Evolutionary conservation across 2,797 vertebrate genomes (phyloP).

Genomic region (Sternotherus odoratus): DNA sequence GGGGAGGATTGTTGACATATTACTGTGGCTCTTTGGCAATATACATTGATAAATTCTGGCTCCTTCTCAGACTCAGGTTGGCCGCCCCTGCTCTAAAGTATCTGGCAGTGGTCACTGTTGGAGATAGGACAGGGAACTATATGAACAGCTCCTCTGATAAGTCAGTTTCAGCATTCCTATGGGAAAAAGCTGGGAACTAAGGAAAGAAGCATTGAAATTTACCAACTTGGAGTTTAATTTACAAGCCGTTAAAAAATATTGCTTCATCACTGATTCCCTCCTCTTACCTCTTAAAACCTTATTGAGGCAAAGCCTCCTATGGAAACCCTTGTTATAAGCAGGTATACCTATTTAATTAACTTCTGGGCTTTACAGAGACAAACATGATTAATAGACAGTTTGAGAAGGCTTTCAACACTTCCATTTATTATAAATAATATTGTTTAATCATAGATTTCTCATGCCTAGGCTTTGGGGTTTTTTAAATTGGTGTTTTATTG

Average conservation of each 20-base stretch:
- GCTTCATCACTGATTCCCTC: not conserved
- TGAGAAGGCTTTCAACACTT: constrained; percentile 59
- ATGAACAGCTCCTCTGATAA: not conserved
- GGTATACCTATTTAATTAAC: constrained; percentile 69
- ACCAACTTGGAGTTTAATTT: constrained; percentile 34
- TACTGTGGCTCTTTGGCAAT: too few relatives aligned
- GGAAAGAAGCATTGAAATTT: not conserved
- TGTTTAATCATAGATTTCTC: constrained; percentile 71
- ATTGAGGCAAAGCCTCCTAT: constrained; percentile 5
- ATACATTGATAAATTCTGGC: too few relatives aligned
- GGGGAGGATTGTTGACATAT: too few relatives aligned
- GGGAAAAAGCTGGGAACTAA: not conserved
- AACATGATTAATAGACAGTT: constrained; percentile 70
- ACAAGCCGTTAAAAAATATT: constrained; percentile 26
- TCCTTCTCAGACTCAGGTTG: too few relatives aligned
- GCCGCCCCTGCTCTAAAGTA: too few relatives aligned
- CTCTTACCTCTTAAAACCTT: constrained; percentile 24
- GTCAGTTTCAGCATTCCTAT: not conserved
- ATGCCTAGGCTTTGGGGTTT: constrained; percentile 56
- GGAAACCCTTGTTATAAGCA: constrained; percentile 41
- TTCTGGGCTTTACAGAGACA: constrained; percentile 65
- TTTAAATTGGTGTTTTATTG: constrained; percentile 58
- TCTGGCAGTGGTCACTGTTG: not conserved
- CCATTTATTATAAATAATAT: constrained; percentile 73
- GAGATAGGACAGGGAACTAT: not conserved